A percentile compares a stretch with the other conserved stretches of the same genome.
Conservation (phyloP, 2,797 vertebrate species). For the Hippopotamyrus pictus region DNA sequence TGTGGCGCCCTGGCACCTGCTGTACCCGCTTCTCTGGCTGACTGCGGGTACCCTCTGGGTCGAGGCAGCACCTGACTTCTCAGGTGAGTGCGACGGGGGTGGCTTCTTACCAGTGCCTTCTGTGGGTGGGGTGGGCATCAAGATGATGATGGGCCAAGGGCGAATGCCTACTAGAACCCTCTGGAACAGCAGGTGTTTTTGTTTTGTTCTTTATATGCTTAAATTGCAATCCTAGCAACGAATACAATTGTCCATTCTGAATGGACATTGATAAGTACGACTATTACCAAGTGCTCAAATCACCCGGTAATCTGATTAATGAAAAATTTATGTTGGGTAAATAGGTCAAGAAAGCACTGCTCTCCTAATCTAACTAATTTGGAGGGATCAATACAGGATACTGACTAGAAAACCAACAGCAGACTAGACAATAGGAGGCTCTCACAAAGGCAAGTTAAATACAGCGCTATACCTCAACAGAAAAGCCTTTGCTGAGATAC, state of each 20-base stretch:
- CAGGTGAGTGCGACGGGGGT: constrained; percentile 51
- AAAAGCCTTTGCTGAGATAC: not conserved
- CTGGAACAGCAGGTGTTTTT: not conserved
- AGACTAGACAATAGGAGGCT: constrained; percentile 7
- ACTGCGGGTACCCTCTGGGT: constrained; percentile 28
- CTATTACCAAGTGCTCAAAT: not conserved
- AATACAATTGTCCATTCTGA: not conserved
- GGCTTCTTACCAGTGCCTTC: not conserved
- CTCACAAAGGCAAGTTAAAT: constrained; percentile 4
- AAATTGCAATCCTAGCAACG: not conserved
- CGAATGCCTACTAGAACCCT: not conserved
- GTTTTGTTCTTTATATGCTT: not conserved
- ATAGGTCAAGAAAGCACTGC: not conserved
- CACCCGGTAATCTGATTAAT: not conserved
- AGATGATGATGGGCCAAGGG: not conserved
- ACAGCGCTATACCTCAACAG: not conserved
- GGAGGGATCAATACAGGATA: not conserved
- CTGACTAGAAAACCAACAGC: not conserved
- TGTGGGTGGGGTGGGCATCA: not conserved
- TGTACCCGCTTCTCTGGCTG: constrained; percentile 32
- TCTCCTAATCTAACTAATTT: not conserved
- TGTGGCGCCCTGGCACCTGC: constrained; percentile 33
- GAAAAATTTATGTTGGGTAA: not conserved
- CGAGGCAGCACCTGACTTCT: constrained; percentile 55
- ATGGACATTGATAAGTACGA: not conserved